Evolutionary conservation across 1,140 invertebrate genomes (phyloP).

Genomic region (Capitella teleta): DNA sequence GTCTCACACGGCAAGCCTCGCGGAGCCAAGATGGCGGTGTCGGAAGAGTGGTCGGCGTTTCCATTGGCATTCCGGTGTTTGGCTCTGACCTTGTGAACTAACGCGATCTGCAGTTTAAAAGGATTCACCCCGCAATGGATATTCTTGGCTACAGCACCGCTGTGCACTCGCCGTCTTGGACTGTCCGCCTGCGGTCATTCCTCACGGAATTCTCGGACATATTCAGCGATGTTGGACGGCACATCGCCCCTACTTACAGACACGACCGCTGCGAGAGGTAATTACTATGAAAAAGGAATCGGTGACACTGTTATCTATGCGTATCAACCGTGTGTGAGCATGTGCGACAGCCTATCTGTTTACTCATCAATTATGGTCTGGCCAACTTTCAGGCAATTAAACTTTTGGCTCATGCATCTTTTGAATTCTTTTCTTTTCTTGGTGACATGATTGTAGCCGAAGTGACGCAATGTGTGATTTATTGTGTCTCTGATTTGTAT

Average conservation of each 20-base stretch:
- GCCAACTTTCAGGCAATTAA: too few species aligned
- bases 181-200: slow-evolving; percentile 8
- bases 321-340: not conserved
- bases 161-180: slow-evolving; percentile 3
- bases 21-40: too few species aligned
- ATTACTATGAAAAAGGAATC: not conserved
- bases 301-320: not conserved
- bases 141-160: slow-evolving; percentile 3
- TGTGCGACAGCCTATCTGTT: not conserved
- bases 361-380: not conserved
- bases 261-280: slow-evolving; percentile 87
- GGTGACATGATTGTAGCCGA: not conserved
- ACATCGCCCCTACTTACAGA: slow-evolving; percentile 84
- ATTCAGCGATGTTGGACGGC: slow-evolving; percentile 87
- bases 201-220: slow-evolving; percentile 65
- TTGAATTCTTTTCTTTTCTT: not conserved
- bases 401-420: not conserved
- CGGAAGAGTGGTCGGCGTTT: too few species aligned
- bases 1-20: too few species aligned
- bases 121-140: too few species aligned
- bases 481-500: too few species aligned
- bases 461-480: too few species aligned
- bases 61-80: too few species aligned
- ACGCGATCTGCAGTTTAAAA: too few species aligned
- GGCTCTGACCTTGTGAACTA: too few species aligned